Conservation (phyloP, 2,113 vertebrate species). For the Panthera tigris region DNA sequence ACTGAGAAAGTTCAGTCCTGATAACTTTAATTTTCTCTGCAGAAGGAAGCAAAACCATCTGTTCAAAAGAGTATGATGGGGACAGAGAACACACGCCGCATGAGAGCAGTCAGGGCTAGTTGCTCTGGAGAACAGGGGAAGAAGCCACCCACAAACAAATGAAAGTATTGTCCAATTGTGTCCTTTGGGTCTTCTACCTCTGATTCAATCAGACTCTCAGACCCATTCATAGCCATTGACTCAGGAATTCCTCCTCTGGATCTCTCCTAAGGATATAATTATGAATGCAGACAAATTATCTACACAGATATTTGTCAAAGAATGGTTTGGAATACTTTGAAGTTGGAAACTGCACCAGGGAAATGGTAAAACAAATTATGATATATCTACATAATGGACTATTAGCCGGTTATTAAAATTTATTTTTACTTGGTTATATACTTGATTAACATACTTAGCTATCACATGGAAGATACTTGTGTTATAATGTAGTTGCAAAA, state of each 20-base stretch:
- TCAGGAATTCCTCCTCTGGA: background rate
- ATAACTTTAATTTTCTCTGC: conserved; percentile 20
- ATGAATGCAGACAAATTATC: background rate
- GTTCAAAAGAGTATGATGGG: background rate
- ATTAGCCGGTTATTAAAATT: background rate
- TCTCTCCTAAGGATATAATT: background rate
- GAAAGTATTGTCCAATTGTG: background rate
- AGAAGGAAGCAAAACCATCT: background rate
- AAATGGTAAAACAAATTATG: background rate
- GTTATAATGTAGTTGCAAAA: conserved; percentile 1
- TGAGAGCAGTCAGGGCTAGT: background rate
- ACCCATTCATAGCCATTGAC: background rate
- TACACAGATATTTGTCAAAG: background rate
- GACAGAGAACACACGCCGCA: fast-evolving
- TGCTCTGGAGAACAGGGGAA: background rate
- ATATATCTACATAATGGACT: background rate
- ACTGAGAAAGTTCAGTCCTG: background rate
- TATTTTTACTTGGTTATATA: background rate
- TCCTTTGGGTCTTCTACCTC: background rate
- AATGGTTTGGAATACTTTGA: background rate
- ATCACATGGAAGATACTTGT: background rate
- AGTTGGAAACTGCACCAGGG: background rate
- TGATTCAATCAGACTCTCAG: background rate
- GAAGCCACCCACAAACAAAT: background rate
- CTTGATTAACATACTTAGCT: background rate